These are phyloP conservation scores for Drosophila hamatofila DNA, from an alignment of 2,888 invertebrate species.

Conservation along the genomic window DNA sequence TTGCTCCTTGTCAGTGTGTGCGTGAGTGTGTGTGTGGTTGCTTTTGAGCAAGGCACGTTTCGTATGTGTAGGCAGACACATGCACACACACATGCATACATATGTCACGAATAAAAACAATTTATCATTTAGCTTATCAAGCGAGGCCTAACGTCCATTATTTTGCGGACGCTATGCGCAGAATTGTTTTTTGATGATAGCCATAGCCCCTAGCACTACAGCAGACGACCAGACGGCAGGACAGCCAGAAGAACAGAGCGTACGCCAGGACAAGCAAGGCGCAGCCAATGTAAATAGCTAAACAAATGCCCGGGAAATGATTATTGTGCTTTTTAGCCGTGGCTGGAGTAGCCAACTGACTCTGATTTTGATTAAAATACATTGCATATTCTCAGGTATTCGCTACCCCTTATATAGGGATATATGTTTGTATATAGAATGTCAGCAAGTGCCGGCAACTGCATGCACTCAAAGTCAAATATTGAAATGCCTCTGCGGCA, in stretches of 20 bases:
- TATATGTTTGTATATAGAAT: not conserved
- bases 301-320: conserved; percentile 70
- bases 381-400: conserved; percentile 30
- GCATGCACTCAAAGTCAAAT: conserved; percentile 22
- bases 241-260: not conserved
- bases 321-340: conserved; percentile 51
- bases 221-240: conserved; percentile 4
- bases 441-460: conserved; percentile 11
- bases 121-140: conserved; percentile 80
- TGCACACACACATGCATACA: conserved; percentile 40
- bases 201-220: conserved; percentile 43
- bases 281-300: conserved; percentile 53
- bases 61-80: conserved; percentile 28
- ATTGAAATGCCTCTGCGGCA: conserved; percentile 38
- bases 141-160: conserved; percentile 78
- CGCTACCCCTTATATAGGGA: not conserved
- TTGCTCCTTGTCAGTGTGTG: conserved; percentile 23
- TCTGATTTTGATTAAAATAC: conserved; percentile 60
- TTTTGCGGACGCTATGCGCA: conserved; percentile 73
- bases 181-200: conserved; percentile 80
- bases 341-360: conserved; percentile 17
- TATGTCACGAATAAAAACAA: conserved; percentile 80
- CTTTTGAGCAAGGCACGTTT: conserved; percentile 34
- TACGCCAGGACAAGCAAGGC: conserved; percentile 16
- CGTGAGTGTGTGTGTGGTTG: conserved; percentile 27